Evolutionary conservation across 2,888 invertebrate genomes (phyloP).

Genomic region (Leucophora obtusa): DNA sequence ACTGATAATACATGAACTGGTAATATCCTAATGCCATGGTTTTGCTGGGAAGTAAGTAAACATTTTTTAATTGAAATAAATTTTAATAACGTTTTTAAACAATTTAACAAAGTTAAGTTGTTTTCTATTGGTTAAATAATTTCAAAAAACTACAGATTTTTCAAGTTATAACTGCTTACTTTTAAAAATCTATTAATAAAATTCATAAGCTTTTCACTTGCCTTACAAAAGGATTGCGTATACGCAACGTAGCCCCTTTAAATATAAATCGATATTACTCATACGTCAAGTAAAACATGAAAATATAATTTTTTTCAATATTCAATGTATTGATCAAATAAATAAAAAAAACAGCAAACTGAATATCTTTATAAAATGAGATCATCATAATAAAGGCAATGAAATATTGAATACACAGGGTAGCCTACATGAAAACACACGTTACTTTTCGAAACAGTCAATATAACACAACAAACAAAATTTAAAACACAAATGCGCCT

Average conservation of each 20-base stretch:
- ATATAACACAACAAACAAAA: not conserved
- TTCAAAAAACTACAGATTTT: too few relatives aligned
- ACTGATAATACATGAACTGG: too few relatives aligned
- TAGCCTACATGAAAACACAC: slow-evolving; percentile 20
- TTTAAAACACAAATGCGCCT: not conserved
- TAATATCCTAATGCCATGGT: too few relatives aligned
- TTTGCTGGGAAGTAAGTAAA: too few relatives aligned
- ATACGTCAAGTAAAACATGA: slow-evolving; percentile 17
- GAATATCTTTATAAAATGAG: slow-evolving; percentile 51
- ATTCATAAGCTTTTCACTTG: too few relatives aligned
- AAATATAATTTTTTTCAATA: slow-evolving; percentile 4
- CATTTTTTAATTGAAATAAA: too few relatives aligned
- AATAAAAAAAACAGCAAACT: not conserved
- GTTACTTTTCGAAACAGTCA: slow-evolving; percentile 32
- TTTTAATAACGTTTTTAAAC: too few relatives aligned
- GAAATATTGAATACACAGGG: slow-evolving; percentile 17
- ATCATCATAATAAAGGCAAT: slow-evolving; percentile 53
- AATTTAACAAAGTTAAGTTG: too few relatives aligned
- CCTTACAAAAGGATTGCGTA: not conserved
- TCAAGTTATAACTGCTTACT: too few relatives aligned
- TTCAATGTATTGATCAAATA: not conserved
- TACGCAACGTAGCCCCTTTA: not conserved
- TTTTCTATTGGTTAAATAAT: too few relatives aligned
- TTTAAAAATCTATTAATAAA: too few relatives aligned
- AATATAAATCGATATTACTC: slow-evolving; percentile 12